Conservation (phyloP, 1,140 invertebrate genomes). For the Oryzaephilus surinamensis region DNA sequence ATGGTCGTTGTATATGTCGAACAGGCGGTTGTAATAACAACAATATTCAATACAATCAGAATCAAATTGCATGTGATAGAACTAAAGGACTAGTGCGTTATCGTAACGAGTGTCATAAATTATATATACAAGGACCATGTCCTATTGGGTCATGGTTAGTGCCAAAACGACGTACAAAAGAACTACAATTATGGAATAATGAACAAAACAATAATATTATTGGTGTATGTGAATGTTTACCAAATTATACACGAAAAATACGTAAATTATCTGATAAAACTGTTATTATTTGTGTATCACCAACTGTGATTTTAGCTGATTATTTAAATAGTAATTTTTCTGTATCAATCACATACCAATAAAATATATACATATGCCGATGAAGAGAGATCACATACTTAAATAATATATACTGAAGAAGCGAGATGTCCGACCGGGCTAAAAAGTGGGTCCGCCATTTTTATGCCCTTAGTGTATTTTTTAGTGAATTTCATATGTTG, state of each 20-base stretch:
- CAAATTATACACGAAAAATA: constrained; percentile 47
- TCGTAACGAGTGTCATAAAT: constrained; percentile 53
- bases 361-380: no score
- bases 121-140: constrained; percentile 66
- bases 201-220: constrained; percentile 22
- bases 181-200: constrained; percentile 28
- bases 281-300: constrained; percentile 35
- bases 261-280: constrained; percentile 17
- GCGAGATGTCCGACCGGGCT: no score
- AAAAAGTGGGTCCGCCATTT: no score
- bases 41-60: constrained; percentile 19
- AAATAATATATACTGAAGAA: no score
- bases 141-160: constrained; percentile 60
- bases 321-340: constrained; percentile 41
- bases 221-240: constrained; percentile 59
- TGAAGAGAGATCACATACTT: no score
- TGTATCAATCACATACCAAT: no score
- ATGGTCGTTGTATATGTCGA: constrained; percentile 63
- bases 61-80: constrained; percentile 42
- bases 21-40: constrained; percentile 25
- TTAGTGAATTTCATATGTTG: no score
- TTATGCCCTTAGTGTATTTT: no score
- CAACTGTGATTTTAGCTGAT: constrained; percentile 42
- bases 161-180: constrained; percentile 36
- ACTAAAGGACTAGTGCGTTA: constrained; percentile 49